Percentiles rank a stretch among this genome's conserved stretches.
Conservation (phyloP, 2,113 vertebrate genomes). For the Crotalus viridis region DNA sequence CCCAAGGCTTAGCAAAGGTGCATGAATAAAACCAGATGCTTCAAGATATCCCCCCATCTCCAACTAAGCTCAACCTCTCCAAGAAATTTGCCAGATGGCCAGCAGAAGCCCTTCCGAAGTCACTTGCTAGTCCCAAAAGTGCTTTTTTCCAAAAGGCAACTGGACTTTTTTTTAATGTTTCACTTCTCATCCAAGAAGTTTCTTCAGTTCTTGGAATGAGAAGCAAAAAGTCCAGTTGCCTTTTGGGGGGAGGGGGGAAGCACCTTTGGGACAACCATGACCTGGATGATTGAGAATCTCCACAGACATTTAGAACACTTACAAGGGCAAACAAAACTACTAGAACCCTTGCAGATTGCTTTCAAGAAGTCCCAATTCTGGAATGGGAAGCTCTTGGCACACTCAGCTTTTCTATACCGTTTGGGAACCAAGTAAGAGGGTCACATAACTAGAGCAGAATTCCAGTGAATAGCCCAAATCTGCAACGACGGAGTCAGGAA, state of each 20-base stretch:
- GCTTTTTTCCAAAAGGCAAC: background rate
- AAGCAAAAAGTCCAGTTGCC: background rate
- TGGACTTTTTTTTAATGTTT: background rate
- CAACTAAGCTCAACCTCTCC: background rate
- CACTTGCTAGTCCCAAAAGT: background rate
- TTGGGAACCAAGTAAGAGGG: background rate
- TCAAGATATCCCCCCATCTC: background rate
- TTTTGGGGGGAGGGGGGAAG: rapidly evolving
- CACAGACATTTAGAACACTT: background rate
- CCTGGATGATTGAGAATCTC: background rate
- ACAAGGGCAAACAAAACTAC: background rate
- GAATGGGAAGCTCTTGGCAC: background rate
- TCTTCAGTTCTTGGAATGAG: background rate
- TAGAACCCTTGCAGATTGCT: background rate
- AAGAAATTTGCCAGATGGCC: background rate
- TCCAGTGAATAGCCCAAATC: background rate
- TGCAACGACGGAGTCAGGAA: background rate
- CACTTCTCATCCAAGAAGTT: background rate
- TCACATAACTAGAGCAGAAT: background rate
- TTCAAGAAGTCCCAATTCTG: background rate
- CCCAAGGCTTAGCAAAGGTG: background rate
- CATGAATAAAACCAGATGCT: background rate
- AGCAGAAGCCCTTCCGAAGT: no score
- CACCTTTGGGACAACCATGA: no score
- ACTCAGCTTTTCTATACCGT: background rate